Conservation (phyloP, 2,797 vertebrate species). For the Crenuchus spilurus region DNA sequence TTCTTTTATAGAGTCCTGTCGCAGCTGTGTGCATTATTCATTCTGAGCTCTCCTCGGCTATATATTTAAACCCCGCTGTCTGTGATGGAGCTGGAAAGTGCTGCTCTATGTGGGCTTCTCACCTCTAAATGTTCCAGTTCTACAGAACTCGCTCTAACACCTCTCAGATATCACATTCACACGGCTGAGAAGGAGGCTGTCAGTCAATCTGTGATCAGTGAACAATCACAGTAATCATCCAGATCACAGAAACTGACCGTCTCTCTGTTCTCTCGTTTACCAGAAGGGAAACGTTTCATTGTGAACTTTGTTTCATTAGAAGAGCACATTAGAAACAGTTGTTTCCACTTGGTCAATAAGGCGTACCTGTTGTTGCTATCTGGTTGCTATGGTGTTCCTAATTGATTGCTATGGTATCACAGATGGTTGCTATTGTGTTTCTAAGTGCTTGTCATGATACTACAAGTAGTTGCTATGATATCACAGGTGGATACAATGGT, state of each 20-base stretch:
- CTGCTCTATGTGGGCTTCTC: not conserved
- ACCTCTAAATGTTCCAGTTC: not conserved
- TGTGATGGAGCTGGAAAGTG: not conserved
- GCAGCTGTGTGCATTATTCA: not conserved
- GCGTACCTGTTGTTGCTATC: no score
- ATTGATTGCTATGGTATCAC: no score
- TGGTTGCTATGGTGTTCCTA: no score
- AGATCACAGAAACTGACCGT: conserved; percentile 49
- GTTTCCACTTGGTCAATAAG: no score
- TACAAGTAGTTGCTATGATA: no score
- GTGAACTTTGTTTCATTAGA: conserved; percentile 50
- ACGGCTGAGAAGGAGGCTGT: conserved; percentile 36
- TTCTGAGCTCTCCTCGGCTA: not conserved
- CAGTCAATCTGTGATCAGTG: conserved; percentile 57
- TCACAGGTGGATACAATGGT: no score
- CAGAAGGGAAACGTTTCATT: conserved; percentile 64
- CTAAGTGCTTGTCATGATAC: no score
- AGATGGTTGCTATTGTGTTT: no score
- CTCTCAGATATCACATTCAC: not conserved
- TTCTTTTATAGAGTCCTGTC: not conserved
- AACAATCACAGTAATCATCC: conserved; percentile 60
- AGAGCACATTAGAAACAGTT: no score
- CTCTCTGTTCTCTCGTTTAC: conserved; percentile 27
- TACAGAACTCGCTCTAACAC: not conserved
- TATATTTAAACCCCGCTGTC: not conserved